phyloP scores from a whole-genome alignment of 2,113 vertebrate species.

The Corydoras sp. region DNA sequence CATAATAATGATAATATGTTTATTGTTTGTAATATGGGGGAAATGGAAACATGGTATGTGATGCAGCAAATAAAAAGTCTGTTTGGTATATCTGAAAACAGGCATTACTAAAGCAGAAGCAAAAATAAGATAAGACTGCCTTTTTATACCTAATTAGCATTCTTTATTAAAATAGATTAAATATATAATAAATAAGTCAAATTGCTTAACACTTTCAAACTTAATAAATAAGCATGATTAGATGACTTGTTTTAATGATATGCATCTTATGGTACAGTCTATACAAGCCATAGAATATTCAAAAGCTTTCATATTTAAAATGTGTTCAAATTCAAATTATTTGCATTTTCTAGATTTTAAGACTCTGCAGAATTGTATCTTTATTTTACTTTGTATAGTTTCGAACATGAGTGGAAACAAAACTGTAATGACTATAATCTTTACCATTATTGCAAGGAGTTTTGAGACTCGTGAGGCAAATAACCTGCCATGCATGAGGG shows the following conservation, averaged over 20 bases:
- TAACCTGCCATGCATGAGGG: slow-evolving; percentile 22
- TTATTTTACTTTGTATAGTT: too few relatives aligned
- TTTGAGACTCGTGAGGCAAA: slow-evolving; percentile 18
- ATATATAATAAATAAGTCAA: not conserved
- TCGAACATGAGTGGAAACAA: too few relatives aligned
- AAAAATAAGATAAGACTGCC: not conserved
- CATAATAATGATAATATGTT: too few relatives aligned
- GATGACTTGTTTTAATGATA: not conserved
- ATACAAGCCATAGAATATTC: not conserved
- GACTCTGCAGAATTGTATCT: too few relatives aligned
- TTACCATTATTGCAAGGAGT: not conserved
- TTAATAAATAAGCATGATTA: slow-evolving; percentile 2
- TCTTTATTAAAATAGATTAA: not conserved
- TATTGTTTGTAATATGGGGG: too few relatives aligned
- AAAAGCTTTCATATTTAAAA: not conserved
- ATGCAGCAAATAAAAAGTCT: too few relatives aligned
- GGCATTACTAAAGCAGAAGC: not conserved
- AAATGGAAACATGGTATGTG: too few relatives aligned
- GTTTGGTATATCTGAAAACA: not conserved
- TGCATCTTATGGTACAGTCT: not conserved
- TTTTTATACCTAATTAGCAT: not conserved
- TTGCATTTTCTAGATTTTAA: not conserved
- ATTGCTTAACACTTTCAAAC: not conserved
- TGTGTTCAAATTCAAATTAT: not conserved
- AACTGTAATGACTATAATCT: not conserved